Evolutionary conservation across 2,888 invertebrate genomes (phyloP).

Genomic region (Scrobipalpa costella): DNA sequence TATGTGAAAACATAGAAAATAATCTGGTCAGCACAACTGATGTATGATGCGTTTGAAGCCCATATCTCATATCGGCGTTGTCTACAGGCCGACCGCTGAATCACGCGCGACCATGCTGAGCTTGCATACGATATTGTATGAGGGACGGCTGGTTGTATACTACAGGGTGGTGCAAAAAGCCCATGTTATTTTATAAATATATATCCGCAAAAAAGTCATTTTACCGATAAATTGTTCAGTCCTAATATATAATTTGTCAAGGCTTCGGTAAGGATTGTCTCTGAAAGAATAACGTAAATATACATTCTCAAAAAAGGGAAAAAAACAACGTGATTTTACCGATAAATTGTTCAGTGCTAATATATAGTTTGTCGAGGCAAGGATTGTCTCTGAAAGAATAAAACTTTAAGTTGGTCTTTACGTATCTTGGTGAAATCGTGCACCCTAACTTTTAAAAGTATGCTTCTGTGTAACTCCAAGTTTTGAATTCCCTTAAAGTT

Average conservation of each 20-base stretch:
- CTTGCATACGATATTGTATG: slow-evolving; percentile 25
- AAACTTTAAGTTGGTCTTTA: too few relatives aligned
- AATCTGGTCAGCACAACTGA: slow-evolving; percentile 34
- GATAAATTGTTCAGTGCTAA: too few relatives aligned
- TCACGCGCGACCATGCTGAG: slow-evolving; percentile 36
- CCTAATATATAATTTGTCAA: too few relatives aligned
- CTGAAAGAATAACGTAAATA: not conserved
- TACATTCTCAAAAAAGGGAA: not conserved
- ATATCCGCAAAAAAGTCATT: not conserved
- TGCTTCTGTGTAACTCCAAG: not conserved
- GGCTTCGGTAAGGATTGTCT: too few relatives aligned
- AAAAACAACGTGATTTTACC: too few relatives aligned
- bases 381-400: too few relatives aligned
- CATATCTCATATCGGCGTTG: slow-evolving; percentile 63
- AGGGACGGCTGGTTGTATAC: not conserved
- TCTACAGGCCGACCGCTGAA: slow-evolving; percentile 53
- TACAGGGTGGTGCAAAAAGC: not conserved
- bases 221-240: too few relatives aligned
- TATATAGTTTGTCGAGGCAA: too few relatives aligned
- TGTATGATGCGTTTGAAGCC: slow-evolving; percentile 54
- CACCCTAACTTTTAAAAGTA: not conserved
- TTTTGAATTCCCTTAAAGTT: not conserved
- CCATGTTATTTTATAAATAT: not conserved
- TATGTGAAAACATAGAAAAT: slow-evolving; percentile 2
- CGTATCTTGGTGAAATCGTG: too few relatives aligned